These are phyloP conservation scores for Anas platyrhynchos DNA, from an alignment of 2,113 vertebrate genomes.

Conservation along the genomic window DNA sequence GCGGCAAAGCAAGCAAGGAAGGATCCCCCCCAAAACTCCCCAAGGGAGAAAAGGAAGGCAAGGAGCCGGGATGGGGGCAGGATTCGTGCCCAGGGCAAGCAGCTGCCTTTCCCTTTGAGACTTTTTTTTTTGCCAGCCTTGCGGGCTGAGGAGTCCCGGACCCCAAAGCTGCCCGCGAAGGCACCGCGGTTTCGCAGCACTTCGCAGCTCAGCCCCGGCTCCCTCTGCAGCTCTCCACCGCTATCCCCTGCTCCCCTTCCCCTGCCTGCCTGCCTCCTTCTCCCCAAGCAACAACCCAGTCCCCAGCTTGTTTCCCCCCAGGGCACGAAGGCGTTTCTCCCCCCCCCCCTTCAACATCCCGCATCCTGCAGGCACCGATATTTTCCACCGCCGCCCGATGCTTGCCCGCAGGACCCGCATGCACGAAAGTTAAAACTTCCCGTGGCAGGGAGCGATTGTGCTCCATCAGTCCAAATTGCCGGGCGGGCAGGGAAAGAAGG, in stretches of 20 bases:
- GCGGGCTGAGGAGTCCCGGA: constrained; percentile 22
- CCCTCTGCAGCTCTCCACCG: neutral
- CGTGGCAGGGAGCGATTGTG: neutral
- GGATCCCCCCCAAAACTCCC: neutral
- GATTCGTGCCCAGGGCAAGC: neutral
- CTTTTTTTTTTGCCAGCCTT: constrained; percentile 39
- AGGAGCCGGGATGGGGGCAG: neutral
- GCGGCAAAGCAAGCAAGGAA: neutral
- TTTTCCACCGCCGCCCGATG: neutral
- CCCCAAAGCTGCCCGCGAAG: neutral
- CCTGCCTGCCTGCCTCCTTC: neutral
- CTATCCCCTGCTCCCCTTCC: neutral
- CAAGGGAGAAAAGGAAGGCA: neutral
- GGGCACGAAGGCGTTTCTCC: neutral
- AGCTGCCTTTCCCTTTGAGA: neutral
- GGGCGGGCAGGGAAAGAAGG: neutral
- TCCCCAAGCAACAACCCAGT: neutral
- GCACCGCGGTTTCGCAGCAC: neutral
- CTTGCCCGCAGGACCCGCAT: constrained; percentile 55
- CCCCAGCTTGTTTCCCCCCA: neutral
- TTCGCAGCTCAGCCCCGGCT: constrained; percentile 8
- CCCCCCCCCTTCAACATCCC: neutral
- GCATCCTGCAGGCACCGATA: constrained; percentile 7
- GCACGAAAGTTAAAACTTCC: constrained; percentile 67
- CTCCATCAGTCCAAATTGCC: neutral